Evolutionary conservation across 2,113 vertebrate species (phyloP).

Genomic region (Coracopsis vasa): DNA sequence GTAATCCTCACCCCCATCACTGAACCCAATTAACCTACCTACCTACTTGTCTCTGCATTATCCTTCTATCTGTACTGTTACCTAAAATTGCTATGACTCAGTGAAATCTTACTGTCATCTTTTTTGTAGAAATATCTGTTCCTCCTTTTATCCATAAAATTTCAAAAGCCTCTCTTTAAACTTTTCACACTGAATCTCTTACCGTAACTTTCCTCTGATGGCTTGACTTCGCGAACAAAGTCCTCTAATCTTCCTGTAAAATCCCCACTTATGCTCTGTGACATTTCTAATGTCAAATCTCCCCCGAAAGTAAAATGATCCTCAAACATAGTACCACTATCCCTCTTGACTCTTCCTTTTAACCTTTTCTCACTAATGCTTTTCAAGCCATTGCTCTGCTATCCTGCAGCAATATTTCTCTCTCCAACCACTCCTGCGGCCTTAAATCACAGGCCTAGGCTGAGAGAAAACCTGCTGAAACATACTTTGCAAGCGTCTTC

Average conservation of each 20-base stretch:
- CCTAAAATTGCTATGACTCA: neutral
- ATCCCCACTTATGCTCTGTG: neutral
- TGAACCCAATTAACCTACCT: neutral
- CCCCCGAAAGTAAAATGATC: neutral
- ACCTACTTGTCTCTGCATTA: neutral
- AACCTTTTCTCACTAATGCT: neutral
- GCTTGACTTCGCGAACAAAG: too few relatives aligned
- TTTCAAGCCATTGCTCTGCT: neutral
- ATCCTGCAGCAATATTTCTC: neutral
- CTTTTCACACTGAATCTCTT: neutral
- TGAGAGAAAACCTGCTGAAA: neutral
- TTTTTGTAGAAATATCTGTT: neutral
- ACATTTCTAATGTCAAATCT: neutral
- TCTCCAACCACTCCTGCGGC: neutral
- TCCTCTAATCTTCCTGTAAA: neutral
- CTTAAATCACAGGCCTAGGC: neutral
- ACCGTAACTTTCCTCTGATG: neutral
- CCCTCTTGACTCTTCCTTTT: neutral
- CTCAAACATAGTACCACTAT: neutral
- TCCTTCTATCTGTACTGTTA: neutral
- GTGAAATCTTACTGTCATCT: neutral
- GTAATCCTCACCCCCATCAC: neutral
- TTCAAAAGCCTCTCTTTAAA: neutral
- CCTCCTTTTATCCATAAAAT: neutral
- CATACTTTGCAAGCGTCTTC: neutral